Base-by-base conservation (phyloP, 2,888 invertebrate species). In the Drosophila gaucha region DNA sequence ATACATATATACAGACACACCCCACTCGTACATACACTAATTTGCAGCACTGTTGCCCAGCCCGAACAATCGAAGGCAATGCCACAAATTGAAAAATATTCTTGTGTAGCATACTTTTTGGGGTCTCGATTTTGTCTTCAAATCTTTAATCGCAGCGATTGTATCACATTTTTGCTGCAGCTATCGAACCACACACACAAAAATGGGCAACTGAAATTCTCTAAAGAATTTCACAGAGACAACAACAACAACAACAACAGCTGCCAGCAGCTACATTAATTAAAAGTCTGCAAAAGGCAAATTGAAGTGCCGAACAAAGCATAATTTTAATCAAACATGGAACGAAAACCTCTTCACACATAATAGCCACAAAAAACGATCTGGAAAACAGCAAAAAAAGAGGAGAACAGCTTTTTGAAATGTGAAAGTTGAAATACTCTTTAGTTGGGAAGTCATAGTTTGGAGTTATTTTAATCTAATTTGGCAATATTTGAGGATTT, bases 281-380 rank as follows among this genome's bases (percentile, higher is more conserved):
- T 79, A 82, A 80, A 80, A 84, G 68, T 68, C 77, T 57, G 72
- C 80, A 66, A 80, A 75, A 59, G 51, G 55, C 77, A 72, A 71
- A 77, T 80, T 72, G 84, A 72, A 83, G 78, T 67, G 79, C 76
- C 51, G 50, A 18, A 65, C 65, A 80, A 70, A 66, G 79, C 78
- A 83, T 85, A 79, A 84, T 80, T 85, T 83, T 78, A 86, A 83
- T 86, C 78, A 84, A 85, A 86, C 84, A 75, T 60, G 36, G 43
- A 36, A n/a, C 16, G 33, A 41, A 46, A 22, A 39, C 28, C 47
- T 24, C 31, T 14, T 14, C 56, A 59, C 66, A 74, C 77, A 77
- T 74, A 62, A 46, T 35, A 47, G 22, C 44, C 28, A 3, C 39
- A 46, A 18, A 52, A 36, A 41, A 14, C 26, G 41, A 41, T n/a